Percentiles rank a stretch among this genome's conserved stretches.
Evolutionary conservation across 2,113 vertebrate genomes (phyloP).

Genomic region (Myotis brandtii): DNA sequence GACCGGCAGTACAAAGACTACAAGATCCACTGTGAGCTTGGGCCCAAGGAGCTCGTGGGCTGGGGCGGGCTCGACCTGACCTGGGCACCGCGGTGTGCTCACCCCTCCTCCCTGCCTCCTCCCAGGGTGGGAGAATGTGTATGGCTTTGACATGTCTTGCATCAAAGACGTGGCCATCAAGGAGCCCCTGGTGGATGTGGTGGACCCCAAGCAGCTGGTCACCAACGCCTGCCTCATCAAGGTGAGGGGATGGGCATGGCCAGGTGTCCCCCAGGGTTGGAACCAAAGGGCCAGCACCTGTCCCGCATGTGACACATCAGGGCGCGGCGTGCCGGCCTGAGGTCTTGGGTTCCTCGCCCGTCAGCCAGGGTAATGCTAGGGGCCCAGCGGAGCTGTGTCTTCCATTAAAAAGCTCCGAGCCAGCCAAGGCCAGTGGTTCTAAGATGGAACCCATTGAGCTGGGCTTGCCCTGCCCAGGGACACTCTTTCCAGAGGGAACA

Average conservation of each 20-base stretch:
- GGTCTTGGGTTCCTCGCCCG: not conserved
- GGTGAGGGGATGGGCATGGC: constrained; percentile 80
- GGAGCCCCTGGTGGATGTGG: constrained; percentile 94
- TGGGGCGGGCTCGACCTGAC: accelerated
- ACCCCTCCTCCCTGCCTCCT: not conserved
- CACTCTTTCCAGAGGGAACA: accelerated
- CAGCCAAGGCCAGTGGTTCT: not conserved
- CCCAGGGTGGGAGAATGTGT: constrained; percentile 97
- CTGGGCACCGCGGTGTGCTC: accelerated
- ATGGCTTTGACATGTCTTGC: constrained; percentile 96
- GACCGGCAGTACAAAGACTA: constrained; percentile 97
- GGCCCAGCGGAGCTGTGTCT: not conserved
- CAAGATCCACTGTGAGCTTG: constrained; percentile 94
- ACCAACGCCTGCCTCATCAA: constrained; percentile 95
- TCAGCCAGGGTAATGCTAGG: not conserved
- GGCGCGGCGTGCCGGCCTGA: not conserved
- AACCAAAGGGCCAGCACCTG: not conserved
- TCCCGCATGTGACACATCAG: accelerated
- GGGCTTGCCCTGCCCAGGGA: not conserved
- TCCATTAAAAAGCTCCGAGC: not conserved
- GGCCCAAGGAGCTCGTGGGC: accelerated
- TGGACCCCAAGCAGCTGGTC: constrained; percentile 96
- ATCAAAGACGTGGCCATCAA: constrained; percentile 97
- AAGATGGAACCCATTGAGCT: not conserved
- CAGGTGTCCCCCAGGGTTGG: not conserved